Evolutionary conservation across 37 sponge, comb jelly and placozoan genomes (phyloP).

Genomic region (Spongia lamella): DNA sequence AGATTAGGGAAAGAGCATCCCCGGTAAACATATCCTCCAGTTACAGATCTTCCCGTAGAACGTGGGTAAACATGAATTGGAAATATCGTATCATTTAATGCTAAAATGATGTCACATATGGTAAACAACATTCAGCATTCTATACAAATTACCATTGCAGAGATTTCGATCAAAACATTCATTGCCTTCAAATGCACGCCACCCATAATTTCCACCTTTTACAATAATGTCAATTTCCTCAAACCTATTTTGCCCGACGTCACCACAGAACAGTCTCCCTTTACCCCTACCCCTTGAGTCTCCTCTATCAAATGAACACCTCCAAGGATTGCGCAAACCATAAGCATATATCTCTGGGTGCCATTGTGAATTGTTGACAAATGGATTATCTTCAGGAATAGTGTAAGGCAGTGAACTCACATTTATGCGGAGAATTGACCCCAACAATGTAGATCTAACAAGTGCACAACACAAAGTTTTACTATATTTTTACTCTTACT

Average conservation of each 20-base stretch:
- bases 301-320: slow-evolving; percentile 76
- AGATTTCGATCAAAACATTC: slow-evolving; percentile 9
- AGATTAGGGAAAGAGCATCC: slow-evolving; percentile 78
- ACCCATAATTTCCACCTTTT: slow-evolving; percentile 77
- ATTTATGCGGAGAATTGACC: no score
- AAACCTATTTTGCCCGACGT: slow-evolving; percentile 72
- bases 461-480: no score
- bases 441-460: no score
- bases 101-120: no score
- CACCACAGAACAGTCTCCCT: slow-evolving; percentile 84
- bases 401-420: slow-evolving; percentile 20
- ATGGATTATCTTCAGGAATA: slow-evolving; percentile 75
- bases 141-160: no score
- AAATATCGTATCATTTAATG: neutral
- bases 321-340: slow-evolving; percentile 81
- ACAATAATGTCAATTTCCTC: slow-evolving; percentile 80
- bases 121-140: no score
- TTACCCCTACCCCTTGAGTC: slow-evolving; percentile 51
- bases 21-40: slow-evolving; percentile 82
- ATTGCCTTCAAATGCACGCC: slow-evolving; percentile 74
- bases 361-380: slow-evolving; percentile 27
- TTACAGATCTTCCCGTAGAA: slow-evolving; percentile 60
- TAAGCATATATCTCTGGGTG: slow-evolving; percentile 76
- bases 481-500: no score
- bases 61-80: slow-evolving; percentile 71